Evolutionary conservation across 2,888 invertebrate genomes (phyloP), one percentile per base, ranked within the genome.

Genomic region (Invenusta paracnida): DNA sequence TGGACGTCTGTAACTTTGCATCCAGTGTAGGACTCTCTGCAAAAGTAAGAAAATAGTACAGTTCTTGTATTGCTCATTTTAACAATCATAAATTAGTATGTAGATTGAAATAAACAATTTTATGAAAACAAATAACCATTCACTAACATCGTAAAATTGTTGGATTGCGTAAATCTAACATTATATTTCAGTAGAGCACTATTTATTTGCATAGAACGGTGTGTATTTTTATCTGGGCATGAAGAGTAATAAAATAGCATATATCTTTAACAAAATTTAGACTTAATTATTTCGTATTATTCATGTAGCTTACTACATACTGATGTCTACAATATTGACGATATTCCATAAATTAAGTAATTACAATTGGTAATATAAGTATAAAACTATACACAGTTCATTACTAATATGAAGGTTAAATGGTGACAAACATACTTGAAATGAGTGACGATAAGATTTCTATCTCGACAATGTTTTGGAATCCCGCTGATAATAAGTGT

Each of bases 1-100:
- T 96, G 95, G 1, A 97, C 93, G 91, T 96, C 96, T 89, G 95
- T 94, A 86, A 97, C 94, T 88, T 94, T 94, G 85, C 95, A 93
- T 88, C 95, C 95, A 28, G 96, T 95, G 91, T 97, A 97, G 85
- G 96, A 94, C 90, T 96, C 95, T 88, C 95, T 94, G 91, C 93
- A 94, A 91, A 94, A 31, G 87, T 2, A 30, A 82, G 48, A 48
- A 48, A 11, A 48, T 11, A 5, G 5, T 17, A 17, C n/a, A n/a
- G n/a, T n/a, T n/a, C n/a, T n/a, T n/a, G n/a, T n/a, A n/a, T n/a
- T n/a, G n/a, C n/a, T n/a, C n/a, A n/a, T n/a, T n/a, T n/a, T n/a
- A n/a, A 48, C 17, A 5, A 48, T 17, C 5, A 48, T 11, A 48
- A 48, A 17, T 11, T 11, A 11, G 48, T 48, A 17, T 5, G 17